Evolutionary conservation across 2,888 invertebrate genomes (phyloP).

Genomic region (Notodonta ziczac): DNA sequence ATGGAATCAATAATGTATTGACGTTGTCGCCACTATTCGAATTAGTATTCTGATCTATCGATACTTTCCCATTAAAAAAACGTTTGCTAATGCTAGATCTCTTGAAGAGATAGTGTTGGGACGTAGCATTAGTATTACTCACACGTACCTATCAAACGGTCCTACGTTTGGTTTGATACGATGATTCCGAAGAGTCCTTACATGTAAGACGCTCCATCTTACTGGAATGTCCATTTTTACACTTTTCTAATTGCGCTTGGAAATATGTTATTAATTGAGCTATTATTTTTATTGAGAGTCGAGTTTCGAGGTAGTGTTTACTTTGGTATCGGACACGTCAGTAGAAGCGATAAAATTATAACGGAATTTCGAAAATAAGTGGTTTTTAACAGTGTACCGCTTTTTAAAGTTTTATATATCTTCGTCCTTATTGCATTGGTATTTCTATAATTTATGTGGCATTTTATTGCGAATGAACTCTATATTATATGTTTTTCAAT

Average conservation of each 20-base stretch:
- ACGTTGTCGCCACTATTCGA: conserved; percentile 30
- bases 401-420: no score
- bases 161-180: neutral
- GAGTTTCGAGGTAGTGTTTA: neutral
- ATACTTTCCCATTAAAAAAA: conserved; percentile 32
- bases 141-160: neutral
- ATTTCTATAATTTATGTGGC: neutral
- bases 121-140: neutral
- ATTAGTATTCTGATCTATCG: conserved; percentile 15
- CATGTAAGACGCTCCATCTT: no score
- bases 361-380: neutral
- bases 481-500: neutral
- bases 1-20: conserved; percentile 51
- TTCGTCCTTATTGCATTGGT: neutral
- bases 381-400: no score
- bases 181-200: no score
- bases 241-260: no score
- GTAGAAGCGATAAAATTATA: neutral
- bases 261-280: no score
- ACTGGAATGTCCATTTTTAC: no score
- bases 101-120: neutral
- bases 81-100: neutral
- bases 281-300: neutral
- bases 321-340: neutral
- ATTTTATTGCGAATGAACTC: neutral